Base-by-base conservation (phyloP, 2,113 vertebrate genomes). In the Nothobranchius furzeri region DNA sequence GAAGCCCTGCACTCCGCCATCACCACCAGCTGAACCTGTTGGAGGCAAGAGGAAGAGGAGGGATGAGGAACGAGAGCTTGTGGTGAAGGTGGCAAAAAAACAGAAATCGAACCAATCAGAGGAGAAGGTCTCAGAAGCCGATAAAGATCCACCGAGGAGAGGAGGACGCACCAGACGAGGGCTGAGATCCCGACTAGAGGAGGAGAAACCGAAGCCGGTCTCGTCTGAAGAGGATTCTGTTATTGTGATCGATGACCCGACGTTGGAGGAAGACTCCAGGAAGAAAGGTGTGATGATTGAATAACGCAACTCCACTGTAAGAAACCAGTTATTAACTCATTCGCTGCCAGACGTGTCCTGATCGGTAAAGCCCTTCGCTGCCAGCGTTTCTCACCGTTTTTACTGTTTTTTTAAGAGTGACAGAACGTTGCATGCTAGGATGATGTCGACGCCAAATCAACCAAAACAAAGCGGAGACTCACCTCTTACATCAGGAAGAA, bases 11-110 rank as follows among this genome's bases (percentile, higher is more conserved):
- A 7, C 40, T 6, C 15, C 60, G 8, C 45, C 25, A 9, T 20
- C 20, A 20, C 20, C 30, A 30, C 35, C 64, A 12, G 42, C 69
- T 12, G 69, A 88, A 75, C 25, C 67, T 4, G 52, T 68, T 0
- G 75, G 83, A 54, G 86, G 83, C 37, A 94, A 93, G 82, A 88
- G 92, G 59, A 93, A 93, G 73, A 87, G 92, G 13, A 76, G 9
- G 5, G 70, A 84, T 1, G 78, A 83, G 37, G 80, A 82, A 30
- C 73, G 73, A 24, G 86, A 61, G 25, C 75, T 47, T 10, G 12
- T 42, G 0, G 73, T 50, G 2, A 93, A 90, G 71, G 53, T 77
- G n/a, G 81, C 89, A 7, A 93, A 93, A 73, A 93, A 92, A 66
- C 82, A 75, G 52, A 84, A 86, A n/a, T 75, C 87, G 24, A 70